Percentiles rank a stretch among this genome's conserved stretches.
phyloP scores from a whole-genome alignment of 2,888 invertebrate genomes.

The Ferdinandea cuprea region DNA sequence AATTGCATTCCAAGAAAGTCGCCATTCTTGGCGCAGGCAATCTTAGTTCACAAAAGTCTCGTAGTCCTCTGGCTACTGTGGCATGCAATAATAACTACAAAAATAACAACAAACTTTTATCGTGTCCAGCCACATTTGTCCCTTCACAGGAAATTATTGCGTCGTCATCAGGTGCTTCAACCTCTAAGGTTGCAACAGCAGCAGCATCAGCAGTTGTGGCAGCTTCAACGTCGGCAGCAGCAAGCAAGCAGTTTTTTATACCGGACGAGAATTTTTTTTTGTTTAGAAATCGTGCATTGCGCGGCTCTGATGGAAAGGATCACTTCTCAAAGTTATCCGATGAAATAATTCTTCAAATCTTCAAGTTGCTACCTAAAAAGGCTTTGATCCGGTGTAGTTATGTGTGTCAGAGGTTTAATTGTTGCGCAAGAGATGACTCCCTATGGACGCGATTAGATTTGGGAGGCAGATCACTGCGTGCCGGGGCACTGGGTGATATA shows the following conservation, averaged over 20 bases:
- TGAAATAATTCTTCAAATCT: conserved; percentile 92
- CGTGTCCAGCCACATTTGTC: conserved; percentile 27
- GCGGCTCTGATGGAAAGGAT: conserved; percentile 83
- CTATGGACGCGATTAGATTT: conserved; percentile 94
- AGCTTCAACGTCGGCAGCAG: conserved; percentile 22
- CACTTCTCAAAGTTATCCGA: conserved; percentile 90
- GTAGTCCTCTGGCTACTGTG: conserved; percentile 82
- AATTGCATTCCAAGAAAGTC: conserved; percentile 78
- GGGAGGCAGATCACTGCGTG: conserved; percentile 87
- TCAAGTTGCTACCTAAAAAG: conserved; percentile 92
- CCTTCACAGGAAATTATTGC: conserved; percentile 37
- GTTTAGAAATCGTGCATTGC: conserved; percentile 79
- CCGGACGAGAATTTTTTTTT: conserved; percentile 81
- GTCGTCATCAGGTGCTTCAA: conserved; percentile 36
- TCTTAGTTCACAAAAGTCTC: conserved; percentile 66
- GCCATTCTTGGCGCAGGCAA: conserved; percentile 78
- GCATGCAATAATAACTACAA: conserved; percentile 80
- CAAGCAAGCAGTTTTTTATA: conserved; percentile 62
- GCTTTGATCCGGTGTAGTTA: conserved; percentile 88
- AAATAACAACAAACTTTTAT: conserved; percentile 78
- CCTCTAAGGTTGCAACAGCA: conserved; percentile 8
- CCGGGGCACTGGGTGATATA: conserved; percentile 89
- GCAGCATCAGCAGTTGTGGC: conserved; percentile 19
- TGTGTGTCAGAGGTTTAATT: conserved; percentile 91
- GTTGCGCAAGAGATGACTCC: conserved; percentile 91